Evolutionary conservation across 1,140 invertebrate genomes (phyloP), one percentile per base, ranked within the genome.

Genomic region (Luehdorfia chinensis): DNA sequence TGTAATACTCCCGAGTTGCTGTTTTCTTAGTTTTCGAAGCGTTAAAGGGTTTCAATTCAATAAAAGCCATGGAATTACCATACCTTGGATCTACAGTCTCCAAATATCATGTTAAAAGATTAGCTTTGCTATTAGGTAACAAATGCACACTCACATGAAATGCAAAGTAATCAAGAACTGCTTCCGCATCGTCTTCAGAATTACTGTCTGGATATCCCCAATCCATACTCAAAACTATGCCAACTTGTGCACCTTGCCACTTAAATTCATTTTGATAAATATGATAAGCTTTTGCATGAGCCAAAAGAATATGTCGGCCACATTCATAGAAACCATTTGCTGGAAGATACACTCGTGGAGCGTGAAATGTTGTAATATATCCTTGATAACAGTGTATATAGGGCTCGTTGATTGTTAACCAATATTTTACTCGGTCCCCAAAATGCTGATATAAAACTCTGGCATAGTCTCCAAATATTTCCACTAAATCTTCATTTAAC

Each of bases 321-420:
- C 59, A 61, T 41, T 50, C 47, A 25, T 61, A 61, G 27, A 45
- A 55, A 6, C 47, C 50, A 0, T 31, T 27, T 2, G 54, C 59
- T 7, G 47, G 54, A 5, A 46, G 37, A 4, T 32, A 11, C 6
- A 54, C 13, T 12, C 55, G 32, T 7, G 59, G 59, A 6, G 59
- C 59, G 13, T 54, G 47, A 2, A 6, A 8, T 0, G 28, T 30
- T 1, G 6, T 7, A 4, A 21, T 36, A 11, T 50, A 60, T 7
- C 47, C 51, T 13, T 31, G 13, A 1, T 19, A 2, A 21, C 56
- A 59, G 11, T 54, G 48, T 14, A 59, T 16, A 12, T 36, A 45
- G 1, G 92, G 91, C 59, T 93, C 92, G 60, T 93, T 93, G 15
- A 94, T 87, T 0, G 93, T 93, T 1, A 90, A 88, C 91, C 92